Evolutionary conservation across 2,797 vertebrate genomes (phyloP), one percentile per base, ranked within the genome.

Genomic region (Brotula barbata): DNA sequence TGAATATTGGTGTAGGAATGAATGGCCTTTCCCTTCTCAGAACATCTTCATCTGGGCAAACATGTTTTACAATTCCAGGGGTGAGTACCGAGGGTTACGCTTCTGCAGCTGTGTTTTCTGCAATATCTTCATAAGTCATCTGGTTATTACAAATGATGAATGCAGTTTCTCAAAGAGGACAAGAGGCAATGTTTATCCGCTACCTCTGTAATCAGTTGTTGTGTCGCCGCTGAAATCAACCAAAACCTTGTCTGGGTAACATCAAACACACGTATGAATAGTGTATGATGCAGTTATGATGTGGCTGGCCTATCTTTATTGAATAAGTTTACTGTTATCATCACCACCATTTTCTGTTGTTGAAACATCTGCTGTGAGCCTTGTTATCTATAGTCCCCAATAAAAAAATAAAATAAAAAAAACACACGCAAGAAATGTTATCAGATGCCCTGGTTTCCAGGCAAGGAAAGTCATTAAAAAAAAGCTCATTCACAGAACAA

Each of bases 401-500:
- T 76, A 82, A 31, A 22, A 34, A 65, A 65, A 7, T 62, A 71
- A 72, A 58, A 44, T 20, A 52, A 62, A 34, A 58, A 48, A 58
- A 71, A 83, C 73, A 80, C 77, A 86, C 92, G 94, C 92, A 88
- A 93, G 92, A 84, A 82, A 85, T 80, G 59, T 88, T 88, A 91
- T 89, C 81, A 87, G 87, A 88, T 90, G 94, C 96, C 94, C 95
- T 97, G 95, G 90, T 94, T 98, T 95, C 95, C 95, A 99, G 96
- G 96, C 93, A 91, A 96, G 93, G 93, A 92, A 97, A 95, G 94
- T 96, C 94, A 93, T 95, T 88, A 76, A 93, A 95, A 94, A 33
- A 95, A 98, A 96, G 94, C 97, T 98, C 94, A 98, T 98, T 98
- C 96, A 98, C 95, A 99, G 96, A 98, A 98, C 96, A 99, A 99